A percentile compares a stretch with the other conserved stretches of the same genome.
phyloP scores from a whole-genome alignment of 2,888 invertebrate species.

The Synergus umbraculus region DNA sequence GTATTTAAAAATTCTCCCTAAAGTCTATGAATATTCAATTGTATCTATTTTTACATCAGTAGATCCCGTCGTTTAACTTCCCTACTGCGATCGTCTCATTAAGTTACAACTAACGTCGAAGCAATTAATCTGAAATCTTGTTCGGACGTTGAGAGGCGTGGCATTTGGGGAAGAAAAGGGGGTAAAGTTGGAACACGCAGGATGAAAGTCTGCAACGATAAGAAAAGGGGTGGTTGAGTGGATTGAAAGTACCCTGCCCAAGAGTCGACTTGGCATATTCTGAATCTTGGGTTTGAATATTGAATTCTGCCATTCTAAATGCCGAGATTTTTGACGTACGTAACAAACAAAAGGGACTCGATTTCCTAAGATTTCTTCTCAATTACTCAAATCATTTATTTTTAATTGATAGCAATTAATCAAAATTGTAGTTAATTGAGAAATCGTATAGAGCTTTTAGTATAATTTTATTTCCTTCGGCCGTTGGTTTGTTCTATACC shows the following conservation, averaged over 20 bases:
- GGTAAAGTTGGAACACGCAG: conserved; percentile 19
- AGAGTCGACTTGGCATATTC: neutral
- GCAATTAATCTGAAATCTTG: conserved; percentile 67
- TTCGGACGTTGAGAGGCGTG: conserved; percentile 45
- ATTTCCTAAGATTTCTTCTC: neutral
- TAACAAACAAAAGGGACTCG: neutral
- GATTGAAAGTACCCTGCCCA: neutral
- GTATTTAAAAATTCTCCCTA: neutral
- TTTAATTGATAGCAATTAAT: neutral
- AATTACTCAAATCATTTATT: neutral
- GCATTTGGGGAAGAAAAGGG: conserved; percentile 6
- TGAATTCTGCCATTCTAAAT: neutral
- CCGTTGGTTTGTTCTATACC: no score
- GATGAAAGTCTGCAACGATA: conserved; percentile 26
- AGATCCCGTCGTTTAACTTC: conserved; percentile 15
- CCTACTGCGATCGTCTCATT: conserved; percentile 54
- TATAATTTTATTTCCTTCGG: no score
- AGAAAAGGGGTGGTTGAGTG: conserved; percentile 23
- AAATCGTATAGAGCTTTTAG: no score
- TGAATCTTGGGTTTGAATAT: neutral
- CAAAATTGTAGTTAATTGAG: no score
- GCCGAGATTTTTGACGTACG: neutral
- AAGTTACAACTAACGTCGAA: conserved; percentile 68
- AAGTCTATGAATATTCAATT: neutral
- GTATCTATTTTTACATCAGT: neutral